Evolutionary conservation across 2,888 invertebrate species (phyloP), one percentile per base, ranked within the genome.

Genomic region (Lithophane ornitopus): DNA sequence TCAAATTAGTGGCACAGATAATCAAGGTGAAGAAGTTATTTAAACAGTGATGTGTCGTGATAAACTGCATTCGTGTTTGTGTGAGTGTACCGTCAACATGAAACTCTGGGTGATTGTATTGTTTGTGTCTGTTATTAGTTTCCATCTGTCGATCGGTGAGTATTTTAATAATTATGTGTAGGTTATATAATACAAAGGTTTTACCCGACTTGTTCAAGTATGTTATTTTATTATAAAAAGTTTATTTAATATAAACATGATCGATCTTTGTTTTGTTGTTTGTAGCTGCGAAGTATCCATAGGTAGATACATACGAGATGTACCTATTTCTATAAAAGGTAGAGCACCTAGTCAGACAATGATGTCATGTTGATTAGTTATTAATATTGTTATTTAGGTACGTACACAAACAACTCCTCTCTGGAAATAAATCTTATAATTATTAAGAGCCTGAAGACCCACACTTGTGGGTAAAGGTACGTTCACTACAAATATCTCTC

Each of bases 1-100:
- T 72, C 49, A 76, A 67, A 74, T 86, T 76, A 76, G 67, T 70
- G 56, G 67, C 74, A 68, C 62, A 76, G 85, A 82, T 80, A 84
- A 86, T 76, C 69, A 71, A 88, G 82, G 69, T 84, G 86, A 82
- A 87, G 71, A 88, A 76, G 87, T 85, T 85, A 87, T 88, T 81
- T 86, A 88, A 81, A 83, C 78, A 74, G 78, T 81, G 78, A 68
- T 83, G 76, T 76, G 59, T 79, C 67, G 69, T 71, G 80, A 80
- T 81, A 81, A 74, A 77, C 66, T 77, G 73, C 84, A 85, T 80
- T 84, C 79, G 78, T 74, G 69, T 77, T 76, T 78, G 81, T 81
- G 69, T 81, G 76, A 76, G 76, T 70, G 66, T 34, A 61, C 70
- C 66, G 80, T 74, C 81, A 88, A 89, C 81, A 90, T 91, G 90